Conservation (phyloP, 2,888 invertebrate genomes). For the Antitype chi region DNA sequence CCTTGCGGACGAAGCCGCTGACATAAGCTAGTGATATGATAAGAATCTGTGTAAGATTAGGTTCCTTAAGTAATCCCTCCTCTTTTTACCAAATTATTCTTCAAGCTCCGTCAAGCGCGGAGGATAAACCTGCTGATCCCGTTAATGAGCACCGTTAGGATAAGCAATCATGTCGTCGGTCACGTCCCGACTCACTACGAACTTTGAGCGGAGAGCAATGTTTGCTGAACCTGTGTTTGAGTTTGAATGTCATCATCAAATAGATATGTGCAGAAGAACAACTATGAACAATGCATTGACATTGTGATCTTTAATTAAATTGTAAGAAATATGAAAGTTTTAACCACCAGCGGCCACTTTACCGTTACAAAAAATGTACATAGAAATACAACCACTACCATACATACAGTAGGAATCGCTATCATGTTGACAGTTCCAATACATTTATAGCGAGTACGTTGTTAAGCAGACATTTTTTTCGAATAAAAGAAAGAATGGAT, state of each 20-base stretch:
- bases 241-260: background rate
- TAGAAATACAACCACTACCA: too few species aligned
- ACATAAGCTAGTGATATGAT: background rate
- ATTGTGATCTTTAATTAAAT: too few species aligned
- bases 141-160: constrained; percentile 46
- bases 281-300: background rate
- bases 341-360: too few species aligned
- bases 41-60: background rate
- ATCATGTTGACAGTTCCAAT: too few species aligned
- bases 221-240: constrained; percentile 50
- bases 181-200: constrained; percentile 36
- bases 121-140: constrained; percentile 27
- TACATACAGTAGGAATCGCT: too few species aligned
- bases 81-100: background rate
- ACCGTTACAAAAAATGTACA: too few species aligned
- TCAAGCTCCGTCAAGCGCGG: background rate
- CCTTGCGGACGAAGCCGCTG: too few species aligned
- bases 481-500: too few species aligned
- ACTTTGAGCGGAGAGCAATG: constrained; percentile 26
- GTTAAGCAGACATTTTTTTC: too few species aligned
- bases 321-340: too few species aligned
- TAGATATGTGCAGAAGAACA: background rate
- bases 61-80: background rate
- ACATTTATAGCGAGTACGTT: too few species aligned
- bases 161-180: constrained; percentile 46